Percentiles rank a stretch among this genome's conserved stretches.
Conservation (phyloP, 2,888 invertebrate species). For the Hartigia nigra region DNA sequence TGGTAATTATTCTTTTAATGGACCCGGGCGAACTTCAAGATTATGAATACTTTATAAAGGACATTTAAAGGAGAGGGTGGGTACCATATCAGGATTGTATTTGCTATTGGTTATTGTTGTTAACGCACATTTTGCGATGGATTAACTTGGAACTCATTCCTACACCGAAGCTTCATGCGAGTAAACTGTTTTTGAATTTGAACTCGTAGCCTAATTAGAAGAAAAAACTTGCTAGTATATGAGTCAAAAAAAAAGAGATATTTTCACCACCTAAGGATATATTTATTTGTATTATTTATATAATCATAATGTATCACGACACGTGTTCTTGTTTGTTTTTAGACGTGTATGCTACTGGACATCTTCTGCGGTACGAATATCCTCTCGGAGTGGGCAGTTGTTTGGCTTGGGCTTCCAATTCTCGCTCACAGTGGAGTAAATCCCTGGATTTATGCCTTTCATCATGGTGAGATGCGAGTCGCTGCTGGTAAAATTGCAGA, state of each 20-base stretch:
- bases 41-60: background rate
- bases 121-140: background rate
- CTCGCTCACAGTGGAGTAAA: slow-evolving; percentile 72
- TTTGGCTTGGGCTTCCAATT: slow-evolving; percentile 71
- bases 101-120: background rate
- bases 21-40: background rate
- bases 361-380: slow-evolving; percentile 68
- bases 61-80: background rate
- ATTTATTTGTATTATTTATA: no score
- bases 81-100: background rate
- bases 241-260: background rate
- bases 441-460: slow-evolving; percentile 76
- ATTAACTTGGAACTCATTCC: background rate
- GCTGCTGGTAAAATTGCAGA: slow-evolving; percentile 71
- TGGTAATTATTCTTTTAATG: background rate
- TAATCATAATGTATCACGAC: background rate
- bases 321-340: slow-evolving; percentile 37
- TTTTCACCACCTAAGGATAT: background rate
- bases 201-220: background rate
- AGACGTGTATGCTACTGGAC: slow-evolving; percentile 70
- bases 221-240: background rate
- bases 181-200: background rate
- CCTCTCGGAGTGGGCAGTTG: slow-evolving; percentile 68
- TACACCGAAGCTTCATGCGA: background rate
- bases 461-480: slow-evolving; percentile 72